Percentiles rank a stretch among this genome's conserved stretches.
Evolutionary conservation across 2,797 vertebrate species (phyloP).

Genomic region (Australoheros facetus): DNA sequence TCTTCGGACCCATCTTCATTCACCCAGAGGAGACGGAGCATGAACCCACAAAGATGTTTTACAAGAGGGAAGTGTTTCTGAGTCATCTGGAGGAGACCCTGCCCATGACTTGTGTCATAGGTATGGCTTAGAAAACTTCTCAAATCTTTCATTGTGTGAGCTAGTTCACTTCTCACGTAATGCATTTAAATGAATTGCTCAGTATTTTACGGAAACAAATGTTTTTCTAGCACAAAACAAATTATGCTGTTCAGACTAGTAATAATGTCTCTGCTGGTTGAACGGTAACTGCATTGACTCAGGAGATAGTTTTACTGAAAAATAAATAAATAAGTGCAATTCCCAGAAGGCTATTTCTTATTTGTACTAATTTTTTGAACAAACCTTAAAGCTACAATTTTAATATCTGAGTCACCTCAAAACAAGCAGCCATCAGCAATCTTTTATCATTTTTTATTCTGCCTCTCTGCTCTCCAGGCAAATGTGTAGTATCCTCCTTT

Average conservation of each 20-base stretch:
- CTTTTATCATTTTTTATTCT: not conserved
- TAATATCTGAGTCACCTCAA: not conserved
- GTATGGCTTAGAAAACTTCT: slow-evolving; percentile 65
- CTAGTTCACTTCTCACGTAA: not conserved
- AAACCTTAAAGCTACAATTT: not conserved
- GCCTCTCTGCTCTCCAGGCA: slow-evolving; percentile 81
- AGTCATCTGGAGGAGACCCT: slow-evolving; percentile 95
- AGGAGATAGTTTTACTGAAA: not conserved
- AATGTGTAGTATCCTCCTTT: slow-evolving; percentile 94
- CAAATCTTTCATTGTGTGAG: not conserved
- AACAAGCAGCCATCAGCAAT: not conserved
- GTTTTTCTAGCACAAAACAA: not conserved
- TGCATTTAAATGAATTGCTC: not conserved
- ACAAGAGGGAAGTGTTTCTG: slow-evolving; percentile 97
- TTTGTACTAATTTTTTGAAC: not conserved
- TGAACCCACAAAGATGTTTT: slow-evolving; percentile 99
- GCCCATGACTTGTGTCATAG: slow-evolving; percentile 92
- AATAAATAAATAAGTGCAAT: not conserved
- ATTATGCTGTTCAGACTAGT: not conserved
- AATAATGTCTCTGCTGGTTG: not conserved
- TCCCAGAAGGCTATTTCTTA: not conserved
- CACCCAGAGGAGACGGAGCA: slow-evolving; percentile 97
- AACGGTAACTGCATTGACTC: not conserved
- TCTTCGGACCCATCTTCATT: slow-evolving; percentile 98
- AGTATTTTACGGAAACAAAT: too few relatives aligned